Base-by-base conservation (phyloP, 2,113 vertebrate species). In the Pseudopodoces humilis region DNA sequence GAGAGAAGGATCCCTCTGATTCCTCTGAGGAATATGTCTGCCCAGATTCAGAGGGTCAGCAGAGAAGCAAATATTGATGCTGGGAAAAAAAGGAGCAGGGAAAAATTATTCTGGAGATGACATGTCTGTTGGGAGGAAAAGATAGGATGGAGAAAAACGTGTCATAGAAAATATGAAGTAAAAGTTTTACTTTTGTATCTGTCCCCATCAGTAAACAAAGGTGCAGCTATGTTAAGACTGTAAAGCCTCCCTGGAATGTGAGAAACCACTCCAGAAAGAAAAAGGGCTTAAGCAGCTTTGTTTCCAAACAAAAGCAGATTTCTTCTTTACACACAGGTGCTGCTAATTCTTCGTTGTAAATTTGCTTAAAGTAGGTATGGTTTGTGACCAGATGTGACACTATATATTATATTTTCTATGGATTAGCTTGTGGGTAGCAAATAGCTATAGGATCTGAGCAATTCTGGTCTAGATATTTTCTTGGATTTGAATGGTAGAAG, bases 161-260 rank as follows among this genome's bases (percentile, higher is more conserved):
- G 39, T 5, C 11, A 11, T 39, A 39, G 39, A 39, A 39, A 39
- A 39, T 39, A 39, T 39, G 39, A 39, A 39, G 39, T 39, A 39
- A 39, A 39, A 39, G 39, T 12, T 39, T 39, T 39, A 39, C 39
- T 39, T 39, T 39, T 39, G 39, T 39, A 39, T 39, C 39, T 39
- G 39, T 39, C 15, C 6, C 16, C 7, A 12, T 64, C 11, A 22
- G 39, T 79, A 86, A 89, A 53, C 44, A 85, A 79, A 92, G 71
- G 35, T 81, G 22, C 60, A 47, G 64, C 46, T 23, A 3, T 33
- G 35, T 46, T 80, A 65, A 88, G 37, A 25, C 39, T 9, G 56
- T 74, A 64, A 91, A 60, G 15, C 53, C 59, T 77, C 10, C 18
- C 39, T 86, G 71, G 76, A 88, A 94, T 88, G 49, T 70, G 23